Evolutionary conservation across 2,888 invertebrate species (phyloP), one percentile per base, ranked within the genome.

Genomic region (Acrobasis repandana): DNA sequence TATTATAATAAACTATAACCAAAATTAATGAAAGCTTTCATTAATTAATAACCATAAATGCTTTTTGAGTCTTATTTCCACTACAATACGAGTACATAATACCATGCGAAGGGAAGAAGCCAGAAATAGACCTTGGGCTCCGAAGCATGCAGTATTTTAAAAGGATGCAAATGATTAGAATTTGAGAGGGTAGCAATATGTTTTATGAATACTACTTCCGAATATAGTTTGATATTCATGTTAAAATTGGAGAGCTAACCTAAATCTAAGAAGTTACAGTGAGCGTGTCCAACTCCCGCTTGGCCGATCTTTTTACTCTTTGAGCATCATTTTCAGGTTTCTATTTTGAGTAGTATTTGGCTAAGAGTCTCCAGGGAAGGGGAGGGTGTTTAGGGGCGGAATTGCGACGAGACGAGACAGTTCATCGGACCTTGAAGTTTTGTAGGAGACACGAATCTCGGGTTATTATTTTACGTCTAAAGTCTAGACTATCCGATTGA

Each of bases 381-480:
- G 67, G 58, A 69, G 72, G 69, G 68, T 64, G 57, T 20, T 34
- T 18, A 16, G 67, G 67, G 69, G 58, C 56, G 58, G 63, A 63
- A 71, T 62, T 63, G 61, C 64, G 79, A 67, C 84, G 81, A 82
- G 88, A 84, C 86, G 74, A 82, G 88, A 84, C 86, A 73, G 88
- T 86, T 89, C 88, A 86, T 85, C 83, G 87, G 88, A 85, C 87
- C 78, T 72, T 70, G 69, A 71, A 71, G 67, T 67, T 71, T 64
- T 65, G 70, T 67, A 67, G 69, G 73, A 76, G 76, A 74, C 73
- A 73, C 18, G 70, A 70, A 71, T 73, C 71, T 68, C 69, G 67
- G 67, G 71, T 80, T 77, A 79, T 84, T 83, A 82, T 81, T 76
- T 73, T 67, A 69, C 66, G 80, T 82, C 80, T 82, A 81, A 88